phyloP scores from a whole-genome alignment of 2,888 invertebrate genomes.

The Tenthredo livida region DNA sequence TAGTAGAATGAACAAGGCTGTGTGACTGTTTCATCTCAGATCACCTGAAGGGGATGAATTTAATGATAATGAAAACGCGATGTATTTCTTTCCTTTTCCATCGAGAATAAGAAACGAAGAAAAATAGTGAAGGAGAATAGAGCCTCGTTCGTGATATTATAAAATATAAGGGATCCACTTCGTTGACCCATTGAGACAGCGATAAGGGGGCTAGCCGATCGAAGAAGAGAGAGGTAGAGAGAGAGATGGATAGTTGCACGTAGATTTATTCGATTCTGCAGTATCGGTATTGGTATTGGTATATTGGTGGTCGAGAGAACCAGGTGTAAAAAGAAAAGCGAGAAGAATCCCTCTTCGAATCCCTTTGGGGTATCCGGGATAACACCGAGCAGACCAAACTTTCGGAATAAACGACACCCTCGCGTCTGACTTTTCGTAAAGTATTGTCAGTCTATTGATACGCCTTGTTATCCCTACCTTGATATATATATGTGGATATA shows the following conservation, averaged over 20 bases:
- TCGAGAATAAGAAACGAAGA: background rate
- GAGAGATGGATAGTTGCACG: slow-evolving; percentile 41
- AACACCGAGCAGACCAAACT: background rate
- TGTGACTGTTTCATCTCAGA: too few species aligned
- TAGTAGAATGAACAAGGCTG: too few species aligned
- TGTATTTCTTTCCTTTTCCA: too few species aligned
- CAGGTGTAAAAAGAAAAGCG: slow-evolving; percentile 51
- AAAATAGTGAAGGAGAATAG: background rate
- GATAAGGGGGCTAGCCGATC: slow-evolving; percentile 21
- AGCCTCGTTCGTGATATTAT: background rate
- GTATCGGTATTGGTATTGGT: background rate
- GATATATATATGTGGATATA: background rate
- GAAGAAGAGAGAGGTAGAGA: slow-evolving; percentile 21
- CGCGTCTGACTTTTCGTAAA: background rate
- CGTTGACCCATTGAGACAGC: slow-evolving; percentile 40
- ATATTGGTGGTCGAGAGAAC: background rate
- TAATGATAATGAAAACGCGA: too few species aligned
- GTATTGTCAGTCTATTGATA: background rate
- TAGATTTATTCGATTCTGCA: slow-evolving; percentile 22
- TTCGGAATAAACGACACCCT: slow-evolving; percentile 30
- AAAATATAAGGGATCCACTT: slow-evolving; percentile 12
- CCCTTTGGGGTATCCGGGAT: slow-evolving; percentile 43
- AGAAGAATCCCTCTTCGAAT: slow-evolving; percentile 36
- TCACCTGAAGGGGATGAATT: too few species aligned
- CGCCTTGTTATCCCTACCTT: background rate